These are phyloP conservation scores for Cheilinus undulatus DNA, from an alignment of 2,113 vertebrate species.

Conservation along the genomic window DNA sequence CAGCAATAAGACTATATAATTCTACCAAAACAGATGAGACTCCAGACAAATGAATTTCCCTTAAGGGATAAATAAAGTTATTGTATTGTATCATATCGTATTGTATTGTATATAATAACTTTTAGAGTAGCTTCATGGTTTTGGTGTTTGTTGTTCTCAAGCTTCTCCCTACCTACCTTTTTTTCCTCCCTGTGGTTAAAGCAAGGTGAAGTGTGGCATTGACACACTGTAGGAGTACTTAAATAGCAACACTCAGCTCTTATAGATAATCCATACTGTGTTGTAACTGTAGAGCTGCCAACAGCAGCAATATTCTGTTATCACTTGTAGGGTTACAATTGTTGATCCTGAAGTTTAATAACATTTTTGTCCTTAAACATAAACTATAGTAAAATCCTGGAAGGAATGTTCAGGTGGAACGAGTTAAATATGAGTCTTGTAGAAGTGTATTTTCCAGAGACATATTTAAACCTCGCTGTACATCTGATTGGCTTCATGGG, in stretches of 20 bases:
- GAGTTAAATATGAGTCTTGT: too few species aligned
- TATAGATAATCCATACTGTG: constrained; percentile 24
- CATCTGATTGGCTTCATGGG: constrained; percentile 3
- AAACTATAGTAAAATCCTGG: too few species aligned
- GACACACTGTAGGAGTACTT: not conserved
- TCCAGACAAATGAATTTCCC: too few species aligned
- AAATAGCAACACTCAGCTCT: not conserved
- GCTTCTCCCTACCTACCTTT: constrained; percentile 3
- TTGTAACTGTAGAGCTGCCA: constrained; percentile 20
- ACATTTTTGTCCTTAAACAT: too few species aligned
- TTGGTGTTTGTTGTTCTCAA: not conserved
- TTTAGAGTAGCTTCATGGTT: not conserved
- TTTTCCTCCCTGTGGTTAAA: not conserved
- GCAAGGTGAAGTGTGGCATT: not conserved
- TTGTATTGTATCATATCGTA: too few species aligned
- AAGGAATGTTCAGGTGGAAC: too few species aligned
- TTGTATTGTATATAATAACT: constrained; percentile 1
- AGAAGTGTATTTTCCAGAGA: too few species aligned
- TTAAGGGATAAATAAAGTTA: too few species aligned
- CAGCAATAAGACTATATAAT: too few species aligned
- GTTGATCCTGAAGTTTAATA: too few species aligned
- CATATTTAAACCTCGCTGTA: too few species aligned
- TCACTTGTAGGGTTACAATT: constrained; percentile 12
- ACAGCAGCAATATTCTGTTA: not conserved
- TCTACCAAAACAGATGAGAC: too few species aligned